These are phyloP conservation scores for Melolontha melolontha DNA, from an alignment of 2,888 invertebrate species.

Conservation along the genomic window DNA sequence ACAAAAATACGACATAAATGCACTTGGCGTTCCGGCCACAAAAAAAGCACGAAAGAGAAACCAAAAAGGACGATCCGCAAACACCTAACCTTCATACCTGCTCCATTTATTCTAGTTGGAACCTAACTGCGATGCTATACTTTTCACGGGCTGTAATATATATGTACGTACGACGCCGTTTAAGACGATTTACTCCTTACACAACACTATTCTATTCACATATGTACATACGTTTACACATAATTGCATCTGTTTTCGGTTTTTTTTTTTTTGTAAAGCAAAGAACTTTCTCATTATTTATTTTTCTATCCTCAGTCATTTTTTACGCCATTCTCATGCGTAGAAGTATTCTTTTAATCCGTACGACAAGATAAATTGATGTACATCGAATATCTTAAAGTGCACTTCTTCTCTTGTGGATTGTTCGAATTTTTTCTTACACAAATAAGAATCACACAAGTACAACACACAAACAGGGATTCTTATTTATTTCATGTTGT, in stretches of 20 bases:
- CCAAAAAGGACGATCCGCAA: constrained; percentile 35
- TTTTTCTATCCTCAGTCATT: background rate
- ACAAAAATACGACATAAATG: constrained; percentile 30
- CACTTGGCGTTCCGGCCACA: constrained; percentile 32
- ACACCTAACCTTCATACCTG: constrained; percentile 36
- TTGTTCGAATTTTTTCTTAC: constrained; percentile 14
- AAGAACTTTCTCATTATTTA: too few species aligned
- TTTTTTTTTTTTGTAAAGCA: too few species aligned
- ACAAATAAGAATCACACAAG: background rate
- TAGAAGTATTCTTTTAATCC: constrained; percentile 2
- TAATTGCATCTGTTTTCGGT: too few species aligned
- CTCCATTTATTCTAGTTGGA: constrained; percentile 35
- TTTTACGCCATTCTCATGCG: constrained; percentile 12
- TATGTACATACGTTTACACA: too few species aligned
- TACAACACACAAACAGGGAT: background rate
- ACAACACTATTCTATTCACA: too few species aligned
- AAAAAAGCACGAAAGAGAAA: constrained; percentile 11
- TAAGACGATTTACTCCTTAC: background rate
- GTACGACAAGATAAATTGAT: constrained; percentile 31
- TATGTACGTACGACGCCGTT: background rate
- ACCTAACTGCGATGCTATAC: constrained; percentile 1
- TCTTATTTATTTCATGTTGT: constrained; percentile 5
- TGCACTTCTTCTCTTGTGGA: constrained; percentile 7
- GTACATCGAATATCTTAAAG: constrained; percentile 9
- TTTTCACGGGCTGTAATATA: constrained; percentile 1